Percentiles rank a stretch among this genome's conserved stretches.
Evolutionary conservation across 2,888 invertebrate species (phyloP).

Genomic region (Scaptomyza parva): DNA sequence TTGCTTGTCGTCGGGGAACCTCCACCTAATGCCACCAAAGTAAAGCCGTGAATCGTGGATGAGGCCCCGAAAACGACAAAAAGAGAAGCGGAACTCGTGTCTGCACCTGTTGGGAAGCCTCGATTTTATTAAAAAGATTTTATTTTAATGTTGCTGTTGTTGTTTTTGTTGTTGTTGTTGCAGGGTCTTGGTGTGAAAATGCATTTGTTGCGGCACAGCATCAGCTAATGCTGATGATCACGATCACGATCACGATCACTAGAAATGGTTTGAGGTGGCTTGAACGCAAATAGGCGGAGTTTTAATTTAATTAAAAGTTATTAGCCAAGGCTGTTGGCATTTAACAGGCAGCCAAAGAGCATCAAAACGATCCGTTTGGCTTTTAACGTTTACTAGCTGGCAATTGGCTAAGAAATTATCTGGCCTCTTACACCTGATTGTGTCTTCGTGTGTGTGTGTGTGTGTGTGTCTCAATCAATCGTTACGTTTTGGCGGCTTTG

Average conservation of each 20-base stretch:
- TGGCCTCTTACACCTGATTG: too few relatives aligned
- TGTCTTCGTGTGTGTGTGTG: neutral
- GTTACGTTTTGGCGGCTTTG: conserved; percentile 26
- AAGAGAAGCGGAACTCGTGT: conserved; percentile 37
- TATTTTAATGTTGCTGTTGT: neutral
- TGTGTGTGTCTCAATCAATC: conserved; percentile 24
- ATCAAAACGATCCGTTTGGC: conserved; percentile 43
- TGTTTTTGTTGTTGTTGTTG: neutral
- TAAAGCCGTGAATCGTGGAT: too few relatives aligned
- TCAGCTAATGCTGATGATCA: conserved; percentile 67
- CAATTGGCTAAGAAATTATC: conserved; percentile 55
- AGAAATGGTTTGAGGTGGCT: conserved; percentile 21
- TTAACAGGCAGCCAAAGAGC: conserved; percentile 24
- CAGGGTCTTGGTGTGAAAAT: conserved; percentile 63
- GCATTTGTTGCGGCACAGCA: conserved; percentile 66
- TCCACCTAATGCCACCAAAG: too few relatives aligned
- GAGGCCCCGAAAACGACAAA: conserved; percentile 33
- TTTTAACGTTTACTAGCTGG: conserved; percentile 58
- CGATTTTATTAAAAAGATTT: conserved; percentile 11
- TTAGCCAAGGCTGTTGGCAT: conserved; percentile 62
- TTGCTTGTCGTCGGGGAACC: too few relatives aligned
- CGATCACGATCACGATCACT: conserved; percentile 54
- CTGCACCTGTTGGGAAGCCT: conserved; percentile 61
- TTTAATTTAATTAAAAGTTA: conserved; percentile 81
- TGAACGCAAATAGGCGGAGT: conserved; percentile 76